These are phyloP conservation scores for Tinea semifulvella DNA, from an alignment of 2,888 invertebrate species.

Conservation along the genomic window DNA sequence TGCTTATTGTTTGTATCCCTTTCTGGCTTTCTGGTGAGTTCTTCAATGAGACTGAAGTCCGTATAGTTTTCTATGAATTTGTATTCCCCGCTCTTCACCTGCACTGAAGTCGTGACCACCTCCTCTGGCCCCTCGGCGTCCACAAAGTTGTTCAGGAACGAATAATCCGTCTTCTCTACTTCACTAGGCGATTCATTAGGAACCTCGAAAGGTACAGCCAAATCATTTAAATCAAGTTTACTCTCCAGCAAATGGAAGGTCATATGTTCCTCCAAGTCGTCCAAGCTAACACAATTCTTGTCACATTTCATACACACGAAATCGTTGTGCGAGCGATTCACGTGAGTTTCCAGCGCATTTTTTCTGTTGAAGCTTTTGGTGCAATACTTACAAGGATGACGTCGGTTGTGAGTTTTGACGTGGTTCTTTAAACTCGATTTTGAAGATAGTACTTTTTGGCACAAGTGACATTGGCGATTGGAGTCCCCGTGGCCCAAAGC, in stretches of 20 bases:
- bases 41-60: no score
- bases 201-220: no score
- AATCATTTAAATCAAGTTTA: background rate
- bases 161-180: no score
- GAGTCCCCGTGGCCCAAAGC: slow-evolving; percentile 52
- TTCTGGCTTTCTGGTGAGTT: no score
- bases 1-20: no score
- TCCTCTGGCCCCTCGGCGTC: no score
- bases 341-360: slow-evolving; percentile 24
- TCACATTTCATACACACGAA: slow-evolving; percentile 36
- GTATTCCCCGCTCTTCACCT: background rate
- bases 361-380: slow-evolving; percentile 31
- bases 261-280: slow-evolving; percentile 29
- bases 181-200: no score
- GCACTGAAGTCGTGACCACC: background rate
- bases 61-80: no score
- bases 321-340: slow-evolving; percentile 32
- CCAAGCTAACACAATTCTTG: slow-evolving; percentile 25
- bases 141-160: no score
- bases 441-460: slow-evolving; percentile 55
- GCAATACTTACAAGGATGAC: slow-evolving; percentile 38
- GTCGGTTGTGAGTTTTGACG: slow-evolving; percentile 29
- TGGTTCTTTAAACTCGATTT: slow-evolving; percentile 51
- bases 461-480: slow-evolving; percentile 48
- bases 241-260: slow-evolving; percentile 9